phyloP scores from a whole-genome alignment of 2,888 invertebrate genomes.

The Meliscaeva auricollis region DNA sequence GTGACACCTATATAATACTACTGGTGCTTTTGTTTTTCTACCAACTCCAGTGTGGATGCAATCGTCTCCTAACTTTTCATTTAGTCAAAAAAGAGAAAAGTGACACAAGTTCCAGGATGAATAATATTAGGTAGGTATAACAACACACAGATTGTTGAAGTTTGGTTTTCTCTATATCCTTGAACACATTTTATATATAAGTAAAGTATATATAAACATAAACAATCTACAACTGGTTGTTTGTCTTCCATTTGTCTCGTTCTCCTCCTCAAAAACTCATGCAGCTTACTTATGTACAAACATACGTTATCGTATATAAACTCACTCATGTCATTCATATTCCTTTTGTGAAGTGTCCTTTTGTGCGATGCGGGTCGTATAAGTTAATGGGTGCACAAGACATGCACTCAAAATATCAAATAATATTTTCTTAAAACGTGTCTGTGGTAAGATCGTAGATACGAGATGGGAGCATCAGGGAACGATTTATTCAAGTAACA shows the following conservation, averaged over 20 bases:
- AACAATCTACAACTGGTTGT: slow-evolving; percentile 3
- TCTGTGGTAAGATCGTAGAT: background rate
- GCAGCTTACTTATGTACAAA: slow-evolving; percentile 12
- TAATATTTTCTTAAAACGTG: slow-evolving; percentile 54
- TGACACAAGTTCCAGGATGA: slow-evolving; percentile 29
- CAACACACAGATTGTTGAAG: slow-evolving; percentile 27
- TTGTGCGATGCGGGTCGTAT: background rate
- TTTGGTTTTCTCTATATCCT: slow-evolving; percentile 31
- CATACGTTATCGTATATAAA: background rate
- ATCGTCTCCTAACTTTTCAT: slow-evolving; percentile 10
- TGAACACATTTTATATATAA: slow-evolving; percentile 9
- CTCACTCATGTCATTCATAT: slow-evolving; percentile 10
- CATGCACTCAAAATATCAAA: slow-evolving; percentile 56
- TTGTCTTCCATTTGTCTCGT: slow-evolving; percentile 33
- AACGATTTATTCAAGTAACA: background rate
- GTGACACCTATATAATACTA: slow-evolving; percentile 18
- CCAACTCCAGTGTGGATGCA: slow-evolving; percentile 23
- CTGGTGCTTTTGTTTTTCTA: slow-evolving; percentile 11
- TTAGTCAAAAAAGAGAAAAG: slow-evolving; percentile 5
- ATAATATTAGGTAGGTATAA: slow-evolving; percentile 2
- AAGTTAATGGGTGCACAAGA: slow-evolving; percentile 44
- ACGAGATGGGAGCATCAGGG: too few species aligned
- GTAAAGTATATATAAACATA: too few species aligned
- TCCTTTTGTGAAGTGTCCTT: slow-evolving; percentile 23
- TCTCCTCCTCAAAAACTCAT: slow-evolving; percentile 1